Evolutionary conservation across 2,888 invertebrate genomes (phyloP), one percentile per base, ranked within the genome.

Genomic region (Drosophila neoperkinsi): DNA sequence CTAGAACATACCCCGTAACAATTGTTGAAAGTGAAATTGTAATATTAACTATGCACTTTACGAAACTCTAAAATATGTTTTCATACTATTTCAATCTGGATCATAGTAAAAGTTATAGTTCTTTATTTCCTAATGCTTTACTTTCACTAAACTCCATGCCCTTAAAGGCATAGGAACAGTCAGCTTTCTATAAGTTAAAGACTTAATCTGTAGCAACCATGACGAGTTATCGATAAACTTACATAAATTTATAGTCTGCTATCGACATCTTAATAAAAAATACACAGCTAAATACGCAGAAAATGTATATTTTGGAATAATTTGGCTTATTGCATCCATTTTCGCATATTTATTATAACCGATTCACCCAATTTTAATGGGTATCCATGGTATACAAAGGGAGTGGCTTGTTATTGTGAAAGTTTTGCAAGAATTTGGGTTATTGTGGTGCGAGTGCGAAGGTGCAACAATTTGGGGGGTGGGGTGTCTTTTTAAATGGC

Each of bases 341-440:
- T 43, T 10, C 11, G 11, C 16, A 25, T 4, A 5, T 43, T 31
- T 10, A 31, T 31, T 7, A 43, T 33, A 21, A 31, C 43, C 43
- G 10, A 6, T 57, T 25, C 16, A 10, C 6, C 4, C 31, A 41
- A 16, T 43, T 46, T n/a, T 21, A 57, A 16, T 43, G 57, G 25
- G 57, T 31, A 43, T 43, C 21, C 9, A 33, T 41, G 30, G 21
- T 30, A 43, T 10, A 57, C 16, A 57, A 43, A 31, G 21, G 64
- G 30, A 53, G 65, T 55, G 60, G 33, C 65, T 82, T 69, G 69
- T 68, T 77, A 60, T 76, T 76, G 70, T 71, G 60, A 70, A 84
- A 88, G 83, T 84, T 88, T 73, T 74, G 81, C 76, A 84, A 88
- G 88, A 81, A 81, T 83, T 88, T 82, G 50, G 58, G 59, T 43